Percentiles rank a stretch among this genome's conserved stretches.
phyloP scores from a whole-genome alignment of 2,888 invertebrate genomes.

The Andricus curvator region DNA sequence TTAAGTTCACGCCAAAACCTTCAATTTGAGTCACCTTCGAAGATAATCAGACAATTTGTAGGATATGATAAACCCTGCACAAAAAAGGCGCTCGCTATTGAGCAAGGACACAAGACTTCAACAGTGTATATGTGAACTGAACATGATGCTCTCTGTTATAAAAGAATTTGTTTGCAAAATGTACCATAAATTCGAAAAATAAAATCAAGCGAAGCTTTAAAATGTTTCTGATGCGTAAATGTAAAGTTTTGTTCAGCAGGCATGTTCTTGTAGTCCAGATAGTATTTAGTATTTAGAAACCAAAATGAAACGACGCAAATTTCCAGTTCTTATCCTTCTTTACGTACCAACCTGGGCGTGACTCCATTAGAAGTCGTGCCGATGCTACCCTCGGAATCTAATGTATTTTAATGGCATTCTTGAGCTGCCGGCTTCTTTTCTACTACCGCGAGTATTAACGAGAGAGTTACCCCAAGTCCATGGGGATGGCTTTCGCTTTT shows the following conservation, averaged over 20 bases:
- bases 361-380: conserved; percentile 55
- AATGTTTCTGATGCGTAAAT: neutral
- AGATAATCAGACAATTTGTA: no score
- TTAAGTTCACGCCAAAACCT: no score
- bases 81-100: no score
- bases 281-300: conserved; percentile 23
- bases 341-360: conserved; percentile 54
- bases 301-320: conserved; percentile 16
- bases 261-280: neutral
- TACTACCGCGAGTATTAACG: conserved; percentile 66
- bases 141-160: no score
- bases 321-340: conserved; percentile 14
- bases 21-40: no score
- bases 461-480: conserved; percentile 67
- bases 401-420: conserved; percentile 67
- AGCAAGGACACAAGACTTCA: no score
- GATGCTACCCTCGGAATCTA: conserved; percentile 55
- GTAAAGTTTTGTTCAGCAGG: neutral
- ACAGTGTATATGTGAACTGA: no score
- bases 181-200: no score
- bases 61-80: no score
- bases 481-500: conserved; percentile 47
- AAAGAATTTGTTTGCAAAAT: no score
- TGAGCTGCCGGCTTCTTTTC: conserved; percentile 52
- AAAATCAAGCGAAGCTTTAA: no score